A percentile compares a stretch with the other conserved stretches of the same genome.
Conservation (phyloP, 2,113 vertebrate species). For the Callaeas wilsoni region DNA sequence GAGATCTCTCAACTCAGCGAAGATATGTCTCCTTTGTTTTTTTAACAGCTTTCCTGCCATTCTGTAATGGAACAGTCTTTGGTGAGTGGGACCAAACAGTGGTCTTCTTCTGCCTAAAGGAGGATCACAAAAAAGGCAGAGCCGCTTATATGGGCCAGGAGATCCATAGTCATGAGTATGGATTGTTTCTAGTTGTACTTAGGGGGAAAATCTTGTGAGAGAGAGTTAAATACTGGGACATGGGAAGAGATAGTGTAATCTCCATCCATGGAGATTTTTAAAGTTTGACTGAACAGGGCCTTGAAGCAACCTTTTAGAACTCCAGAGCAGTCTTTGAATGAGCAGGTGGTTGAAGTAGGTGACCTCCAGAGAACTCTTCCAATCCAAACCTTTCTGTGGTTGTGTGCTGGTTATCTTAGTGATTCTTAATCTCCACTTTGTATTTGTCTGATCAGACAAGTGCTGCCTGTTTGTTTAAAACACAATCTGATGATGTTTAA, state of each 20-base stretch:
- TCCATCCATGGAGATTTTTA: background rate
- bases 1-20: background rate
- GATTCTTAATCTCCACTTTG: background rate
- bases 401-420: background rate
- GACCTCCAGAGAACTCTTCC: background rate
- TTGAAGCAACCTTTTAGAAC: background rate
- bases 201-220: background rate
- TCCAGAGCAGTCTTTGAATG: background rate
- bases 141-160: background rate
- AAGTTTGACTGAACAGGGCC: background rate
- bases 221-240: background rate
- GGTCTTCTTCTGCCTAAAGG: background rate
- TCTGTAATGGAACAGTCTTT: background rate
- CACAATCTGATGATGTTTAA: background rate
- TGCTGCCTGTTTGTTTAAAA: background rate
- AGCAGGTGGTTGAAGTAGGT: background rate
- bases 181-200: background rate
- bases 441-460: background rate
- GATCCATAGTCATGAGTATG: background rate
- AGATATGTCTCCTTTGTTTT: fast-evolving
- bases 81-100: background rate
- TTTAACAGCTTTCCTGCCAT: background rate
- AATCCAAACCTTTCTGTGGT: background rate
- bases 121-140: background rate
- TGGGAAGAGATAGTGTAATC: background rate